Percentiles rank a stretch among this genome's conserved stretches.
These are phyloP conservation scores for Folsomia manolachei DNA, from an alignment of 2,888 invertebrate genomes.

Conservation along the genomic window DNA sequence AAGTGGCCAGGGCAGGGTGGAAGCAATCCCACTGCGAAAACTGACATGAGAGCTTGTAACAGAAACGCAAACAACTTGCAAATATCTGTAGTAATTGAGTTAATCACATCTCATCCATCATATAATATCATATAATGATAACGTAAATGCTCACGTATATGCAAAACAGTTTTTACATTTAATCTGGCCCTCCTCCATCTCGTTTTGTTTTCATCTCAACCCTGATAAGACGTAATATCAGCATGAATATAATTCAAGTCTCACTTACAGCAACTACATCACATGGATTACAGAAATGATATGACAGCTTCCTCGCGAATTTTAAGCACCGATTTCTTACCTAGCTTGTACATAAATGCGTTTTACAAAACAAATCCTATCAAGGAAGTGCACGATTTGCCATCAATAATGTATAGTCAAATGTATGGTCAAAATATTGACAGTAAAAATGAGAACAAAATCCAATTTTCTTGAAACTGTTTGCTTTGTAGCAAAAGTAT, in stretches of 20 bases:
- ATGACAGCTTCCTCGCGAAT: not conserved
- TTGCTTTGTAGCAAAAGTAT: not conserved
- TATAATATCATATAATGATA: slow-evolving; percentile 24
- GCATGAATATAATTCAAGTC: no score
- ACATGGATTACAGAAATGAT: no score
- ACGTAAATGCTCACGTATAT: slow-evolving; percentile 23
- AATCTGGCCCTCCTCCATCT: not conserved
- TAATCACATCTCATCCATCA: slow-evolving; percentile 25
- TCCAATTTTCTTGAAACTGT: not conserved
- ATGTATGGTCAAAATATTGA: not conserved
- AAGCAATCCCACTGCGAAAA: slow-evolving; percentile 15
- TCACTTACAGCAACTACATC: no score
- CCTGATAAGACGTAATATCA: not conserved
- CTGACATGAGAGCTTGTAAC: slow-evolving; percentile 19
- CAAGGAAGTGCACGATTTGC: not conserved
- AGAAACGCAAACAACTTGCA: slow-evolving; percentile 16
- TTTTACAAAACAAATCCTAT: not conserved
- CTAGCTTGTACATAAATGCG: not conserved
- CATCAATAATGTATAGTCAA: not conserved
- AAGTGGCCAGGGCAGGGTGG: no score
- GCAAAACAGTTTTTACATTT: slow-evolving; percentile 6
- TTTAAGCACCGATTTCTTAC: not conserved
- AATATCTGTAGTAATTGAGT: slow-evolving; percentile 22
- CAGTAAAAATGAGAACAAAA: not conserved
- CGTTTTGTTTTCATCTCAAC: not conserved